Evolutionary conservation across 1,140 invertebrate species (phyloP).

Genomic region (Drosophila orena): DNA sequence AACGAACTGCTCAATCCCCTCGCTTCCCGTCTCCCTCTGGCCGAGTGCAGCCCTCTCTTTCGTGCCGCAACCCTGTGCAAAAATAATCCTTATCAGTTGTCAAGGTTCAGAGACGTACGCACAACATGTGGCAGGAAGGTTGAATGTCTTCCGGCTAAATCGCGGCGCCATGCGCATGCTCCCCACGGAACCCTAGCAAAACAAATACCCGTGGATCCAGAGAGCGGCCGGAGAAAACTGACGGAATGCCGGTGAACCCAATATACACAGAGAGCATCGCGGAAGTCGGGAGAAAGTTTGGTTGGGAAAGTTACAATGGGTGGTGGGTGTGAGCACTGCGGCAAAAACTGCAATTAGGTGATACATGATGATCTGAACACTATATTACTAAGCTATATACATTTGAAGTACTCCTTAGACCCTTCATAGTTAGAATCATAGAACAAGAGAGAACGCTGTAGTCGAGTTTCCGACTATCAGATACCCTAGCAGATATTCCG

Average conservation of each 20-base stretch:
- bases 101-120: slow-evolving; percentile 71
- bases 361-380: too few relatives aligned
- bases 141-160: slow-evolving; percentile 55
- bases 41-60: not conserved
- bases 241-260: slow-evolving; percentile 64
- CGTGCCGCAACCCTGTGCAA: slow-evolving; percentile 67
- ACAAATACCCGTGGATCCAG: slow-evolving; percentile 38
- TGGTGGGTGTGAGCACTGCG: slow-evolving; percentile 26
- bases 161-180: slow-evolving; percentile 35
- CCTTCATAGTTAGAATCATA: too few relatives aligned
- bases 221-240: slow-evolving; percentile 41
- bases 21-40: not conserved
- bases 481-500: too few relatives aligned
- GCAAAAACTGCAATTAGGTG: not conserved
- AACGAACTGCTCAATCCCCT: slow-evolving; percentile 34
- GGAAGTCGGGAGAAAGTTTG: slow-evolving; percentile 14
- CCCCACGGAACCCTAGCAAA: slow-evolving; percentile 55
- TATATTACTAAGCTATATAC: too few relatives aligned
- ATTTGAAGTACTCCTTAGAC: too few relatives aligned
- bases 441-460: too few relatives aligned
- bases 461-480: too few relatives aligned
- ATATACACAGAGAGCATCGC: not conserved
- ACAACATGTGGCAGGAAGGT: slow-evolving; percentile 81
- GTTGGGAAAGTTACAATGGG: slow-evolving; percentile 40
- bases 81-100: slow-evolving; percentile 79